These are phyloP conservation scores for Acanthacorydalis orientalis DNA, from an alignment of 2,888 invertebrate species.

Conservation along the genomic window DNA sequence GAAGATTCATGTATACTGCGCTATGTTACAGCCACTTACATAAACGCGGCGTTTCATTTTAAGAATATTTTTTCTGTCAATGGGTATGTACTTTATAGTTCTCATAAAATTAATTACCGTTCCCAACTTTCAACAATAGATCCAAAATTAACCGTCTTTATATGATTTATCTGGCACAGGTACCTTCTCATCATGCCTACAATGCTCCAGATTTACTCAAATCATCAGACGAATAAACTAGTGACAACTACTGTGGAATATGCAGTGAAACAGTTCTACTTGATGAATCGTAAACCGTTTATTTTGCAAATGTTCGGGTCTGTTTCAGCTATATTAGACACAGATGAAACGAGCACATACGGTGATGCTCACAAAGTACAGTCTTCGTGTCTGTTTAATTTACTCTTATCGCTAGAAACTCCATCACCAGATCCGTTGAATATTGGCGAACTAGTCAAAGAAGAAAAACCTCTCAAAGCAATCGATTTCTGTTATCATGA, in stretches of 20 bases:
- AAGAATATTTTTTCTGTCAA: slow-evolving; percentile 97
- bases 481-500: slow-evolving; percentile 98
- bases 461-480: slow-evolving; percentile 78
- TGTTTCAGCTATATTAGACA: slow-evolving; percentile 89
- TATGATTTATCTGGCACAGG: slow-evolving; percentile 25
- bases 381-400: slow-evolving; percentile 78
- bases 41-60: slow-evolving; percentile 95
- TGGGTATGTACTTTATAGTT: slow-evolving; percentile 38
- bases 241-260: slow-evolving; percentile 94
- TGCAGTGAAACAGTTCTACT: slow-evolving; percentile 95
- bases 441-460: slow-evolving; percentile 82
- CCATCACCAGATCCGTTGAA: slow-evolving; percentile 89
- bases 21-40: slow-evolving; percentile 91
- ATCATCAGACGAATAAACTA: slow-evolving; percentile 91
- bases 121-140: slow-evolving; percentile 5
- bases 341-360: slow-evolving; percentile 68
- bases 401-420: slow-evolving; percentile 80
- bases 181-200: slow-evolving; percentile 97
- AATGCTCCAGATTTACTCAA: slow-evolving; percentile 87
- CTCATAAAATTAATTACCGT: background rate
- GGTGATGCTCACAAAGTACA: slow-evolving; percentile 83
- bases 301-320: slow-evolving; percentile 99
- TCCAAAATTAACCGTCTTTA: background rate
- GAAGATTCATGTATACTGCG: slow-evolving; percentile 92
- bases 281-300: slow-evolving; percentile 95